These are phyloP conservation scores for Tiaroga cobitis DNA, from an alignment of 2,797 vertebrate genomes.

Conservation along the genomic window DNA sequence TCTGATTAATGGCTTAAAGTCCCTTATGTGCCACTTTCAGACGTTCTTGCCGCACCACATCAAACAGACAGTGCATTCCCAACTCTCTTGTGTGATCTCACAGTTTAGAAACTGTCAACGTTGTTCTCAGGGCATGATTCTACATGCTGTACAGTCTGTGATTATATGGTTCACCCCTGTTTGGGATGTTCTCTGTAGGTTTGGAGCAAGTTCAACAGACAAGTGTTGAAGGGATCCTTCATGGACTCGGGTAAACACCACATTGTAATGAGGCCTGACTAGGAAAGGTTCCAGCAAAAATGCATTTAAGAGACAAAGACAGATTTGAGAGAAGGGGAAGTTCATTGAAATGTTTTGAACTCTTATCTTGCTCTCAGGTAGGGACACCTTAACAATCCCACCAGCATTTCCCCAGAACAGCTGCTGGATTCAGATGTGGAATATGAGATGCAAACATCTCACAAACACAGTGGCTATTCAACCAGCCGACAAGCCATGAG, in stretches of 20 bases:
- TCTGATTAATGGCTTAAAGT: slow-evolving; percentile 21
- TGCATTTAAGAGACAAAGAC: slow-evolving; percentile 14
- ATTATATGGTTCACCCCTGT: slow-evolving; percentile 59
- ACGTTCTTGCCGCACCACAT: slow-evolving; percentile 3
- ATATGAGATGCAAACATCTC: slow-evolving; percentile 7
- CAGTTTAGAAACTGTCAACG: slow-evolving; percentile 51
- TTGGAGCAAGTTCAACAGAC: slow-evolving; percentile 48
- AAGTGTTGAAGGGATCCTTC: slow-evolving; percentile 49
- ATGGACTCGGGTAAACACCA: slow-evolving; percentile 25
- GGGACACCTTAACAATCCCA: slow-evolving; percentile 1
- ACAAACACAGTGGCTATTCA: background rate
- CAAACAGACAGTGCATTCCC: slow-evolving; percentile 42
- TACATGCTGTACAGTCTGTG: slow-evolving; percentile 60
- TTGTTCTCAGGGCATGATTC: slow-evolving; percentile 60
- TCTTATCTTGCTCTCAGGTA: background rate
- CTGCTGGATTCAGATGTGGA: background rate
- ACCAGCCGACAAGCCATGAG: background rate
- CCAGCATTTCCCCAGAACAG: background rate
- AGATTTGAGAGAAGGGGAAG: background rate
- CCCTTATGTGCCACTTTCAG: slow-evolving; percentile 9
- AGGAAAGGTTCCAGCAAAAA: slow-evolving; percentile 30
- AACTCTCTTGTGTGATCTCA: slow-evolving; percentile 46
- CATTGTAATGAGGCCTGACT: slow-evolving; percentile 27
- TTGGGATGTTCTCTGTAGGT: slow-evolving; percentile 44
- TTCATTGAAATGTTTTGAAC: background rate